Percentiles rank a stretch among this genome's conserved stretches.
Evolutionary conservation across 2,113 vertebrate genomes (phyloP).

Genomic region (Pyxicephalus adspersus): DNA sequence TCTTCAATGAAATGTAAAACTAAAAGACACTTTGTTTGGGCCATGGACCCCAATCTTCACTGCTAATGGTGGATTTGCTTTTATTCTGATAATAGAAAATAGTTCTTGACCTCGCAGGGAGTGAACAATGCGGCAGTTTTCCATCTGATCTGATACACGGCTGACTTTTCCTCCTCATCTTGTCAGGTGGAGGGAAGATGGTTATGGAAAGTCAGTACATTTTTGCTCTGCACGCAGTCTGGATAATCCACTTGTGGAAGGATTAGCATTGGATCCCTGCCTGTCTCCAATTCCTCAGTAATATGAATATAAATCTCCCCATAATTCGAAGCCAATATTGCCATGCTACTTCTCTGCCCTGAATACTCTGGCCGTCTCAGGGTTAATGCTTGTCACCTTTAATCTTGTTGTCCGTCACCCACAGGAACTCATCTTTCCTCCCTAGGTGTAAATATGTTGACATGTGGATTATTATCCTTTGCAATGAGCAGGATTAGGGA

Average conservation of each 20-base stretch:
- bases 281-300: background rate
- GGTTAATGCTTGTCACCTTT: background rate
- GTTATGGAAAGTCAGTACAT: background rate
- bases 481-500: background rate
- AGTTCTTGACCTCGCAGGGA: too few relatives aligned
- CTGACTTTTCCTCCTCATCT: too few relatives aligned
- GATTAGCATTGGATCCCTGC: background rate
- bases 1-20: too few relatives aligned
- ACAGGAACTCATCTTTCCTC: background rate
- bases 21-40: too few relatives aligned
- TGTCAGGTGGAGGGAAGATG: too few relatives aligned
- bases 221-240: background rate
- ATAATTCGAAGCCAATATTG: background rate
- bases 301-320: background rate
- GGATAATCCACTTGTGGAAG: conserved; percentile 17
- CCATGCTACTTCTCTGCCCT: background rate
- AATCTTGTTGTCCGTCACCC: background rate
- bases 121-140: too few relatives aligned
- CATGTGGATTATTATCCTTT: background rate
- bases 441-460: background rate
- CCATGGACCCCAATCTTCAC: too few relatives aligned
- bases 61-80: too few relatives aligned
- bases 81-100: too few relatives aligned
- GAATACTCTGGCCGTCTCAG: background rate
- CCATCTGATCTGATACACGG: too few relatives aligned